Base-by-base conservation (phyloP, 2,888 invertebrate species). In the Scaptomyza tumidula region DNA sequence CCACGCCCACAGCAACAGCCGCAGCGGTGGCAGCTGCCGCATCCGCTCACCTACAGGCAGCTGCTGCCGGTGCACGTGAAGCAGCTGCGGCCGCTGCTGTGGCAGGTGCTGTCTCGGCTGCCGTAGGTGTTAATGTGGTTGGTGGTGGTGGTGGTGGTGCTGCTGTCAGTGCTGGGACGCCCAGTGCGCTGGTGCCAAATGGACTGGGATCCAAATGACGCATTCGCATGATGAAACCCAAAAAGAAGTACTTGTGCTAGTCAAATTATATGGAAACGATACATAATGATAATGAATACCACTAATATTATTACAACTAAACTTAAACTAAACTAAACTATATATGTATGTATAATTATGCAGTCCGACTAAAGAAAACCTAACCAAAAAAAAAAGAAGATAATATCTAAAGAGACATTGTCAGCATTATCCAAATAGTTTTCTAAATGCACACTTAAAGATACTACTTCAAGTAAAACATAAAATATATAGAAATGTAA, bases 171-270 rank as follows among this genome's bases (percentile, higher is more conserved):
- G 65, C 49, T n/a, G 73, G 69, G 37, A 24, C 89, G 64, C 85
- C 90, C 69, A 89, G 80, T 75, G 86, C 88, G 31, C 67, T 91
- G 80, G 91, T 91, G 64, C 83, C 91, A 71, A 91, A 91, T 43
- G 92, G 91, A 49, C 76, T 91, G 66, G 90, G 90, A 64, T 91
- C 91, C 74, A 92, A 92, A 92, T 92, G 92, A 92, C 92, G 92
- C 88, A 92, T 90, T 92, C 91, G 92, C 90, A 90, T 90, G 91
- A 91, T 92, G 91, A 92, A 92, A 91, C 92, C 92, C 77, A 92
- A 92, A 87, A 92, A 92, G 88, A 92, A 92, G 88, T 92, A 92
- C 83, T 90, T 92, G 90, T 92, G 92, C 92, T 92, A 92, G 92
- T 92, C 92, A 92, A 92, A 91, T 91, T 91, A 91, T 59, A 59